phyloP scores from a whole-genome alignment of 2,797 vertebrate species.

The Acipenser transmontanus region DNA sequence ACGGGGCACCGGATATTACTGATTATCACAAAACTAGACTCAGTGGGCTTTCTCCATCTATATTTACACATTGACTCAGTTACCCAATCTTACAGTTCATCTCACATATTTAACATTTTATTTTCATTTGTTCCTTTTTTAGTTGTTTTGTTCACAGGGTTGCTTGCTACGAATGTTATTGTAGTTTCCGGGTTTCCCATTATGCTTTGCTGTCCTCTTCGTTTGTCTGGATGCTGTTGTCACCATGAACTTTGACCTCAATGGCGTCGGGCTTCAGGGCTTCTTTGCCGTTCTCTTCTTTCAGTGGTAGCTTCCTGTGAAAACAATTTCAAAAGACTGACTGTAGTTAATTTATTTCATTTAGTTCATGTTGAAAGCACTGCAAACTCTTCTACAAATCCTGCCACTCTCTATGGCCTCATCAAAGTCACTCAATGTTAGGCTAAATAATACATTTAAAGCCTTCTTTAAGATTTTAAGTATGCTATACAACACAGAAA shows the following conservation, averaged over 20 bases:
- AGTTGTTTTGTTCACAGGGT: constrained; percentile 70
- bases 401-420: too few species aligned
- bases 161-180: constrained; percentile 63
- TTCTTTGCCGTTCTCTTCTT: constrained; percentile 96
- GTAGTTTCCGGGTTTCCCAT: constrained; percentile 38
- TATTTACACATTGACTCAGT: constrained; percentile 57
- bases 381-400: too few species aligned
- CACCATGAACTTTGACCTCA: constrained; percentile 90
- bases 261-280: constrained; percentile 86
- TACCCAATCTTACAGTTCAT: constrained; percentile 46
- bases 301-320: constrained; percentile 87
- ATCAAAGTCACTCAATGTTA: too few species aligned
- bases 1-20: constrained; percentile 36
- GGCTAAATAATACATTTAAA: too few species aligned
- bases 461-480: too few species aligned
- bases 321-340: constrained; percentile 5
- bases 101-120: not conserved
- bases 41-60: constrained; percentile 40
- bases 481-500: too few species aligned
- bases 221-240: constrained; percentile 86
- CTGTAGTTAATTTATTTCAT: not conserved
- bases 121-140: constrained; percentile 3
- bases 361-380: too few species aligned
- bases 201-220: constrained; percentile 88
- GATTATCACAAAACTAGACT: constrained; percentile 41